These are phyloP conservation scores for Sebastes kiyomatsui DNA, from an alignment of 2,797 vertebrate species.

Conservation along the genomic window DNA sequence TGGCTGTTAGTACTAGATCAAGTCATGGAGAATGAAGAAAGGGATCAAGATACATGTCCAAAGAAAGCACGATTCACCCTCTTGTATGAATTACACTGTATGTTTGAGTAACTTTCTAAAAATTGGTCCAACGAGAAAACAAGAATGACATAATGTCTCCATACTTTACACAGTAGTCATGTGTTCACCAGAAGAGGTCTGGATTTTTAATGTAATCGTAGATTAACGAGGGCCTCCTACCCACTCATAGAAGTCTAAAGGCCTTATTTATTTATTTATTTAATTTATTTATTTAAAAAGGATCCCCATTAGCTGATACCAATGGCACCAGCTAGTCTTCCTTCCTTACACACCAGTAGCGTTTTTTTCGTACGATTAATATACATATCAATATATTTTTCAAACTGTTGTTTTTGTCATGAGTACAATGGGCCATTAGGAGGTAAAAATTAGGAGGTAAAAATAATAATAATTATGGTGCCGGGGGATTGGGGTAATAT, in stretches of 20 bases:
- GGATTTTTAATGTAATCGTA: not conserved
- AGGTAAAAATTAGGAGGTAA: too few relatives aligned
- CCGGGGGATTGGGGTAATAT: too few relatives aligned
- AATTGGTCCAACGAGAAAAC: not conserved
- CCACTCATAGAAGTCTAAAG: not conserved
- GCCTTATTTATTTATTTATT: too few relatives aligned
- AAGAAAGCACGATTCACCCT: slow-evolving; percentile 8
- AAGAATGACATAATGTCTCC: not conserved
- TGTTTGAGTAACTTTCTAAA: not conserved
- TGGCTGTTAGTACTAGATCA: not conserved
- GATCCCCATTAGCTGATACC: too few relatives aligned
- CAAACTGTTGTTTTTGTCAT: too few relatives aligned
- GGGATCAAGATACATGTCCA: not conserved
- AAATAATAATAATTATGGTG: too few relatives aligned
- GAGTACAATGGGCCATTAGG: too few relatives aligned
- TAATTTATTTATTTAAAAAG: too few relatives aligned
- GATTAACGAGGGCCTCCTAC: not conserved
- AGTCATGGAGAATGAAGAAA: not conserved
- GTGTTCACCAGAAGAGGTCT: not conserved
- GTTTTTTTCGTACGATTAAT: too few relatives aligned
- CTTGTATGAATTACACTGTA: not conserved
- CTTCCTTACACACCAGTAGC: too few relatives aligned
- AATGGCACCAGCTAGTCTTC: too few relatives aligned
- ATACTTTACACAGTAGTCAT: not conserved
- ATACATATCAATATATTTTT: too few relatives aligned